Percentiles rank a stretch among this genome's conserved stretches.
phyloP scores from a whole-genome alignment of 2,888 invertebrate genomes.

The Orchesella flavescens region DNA sequence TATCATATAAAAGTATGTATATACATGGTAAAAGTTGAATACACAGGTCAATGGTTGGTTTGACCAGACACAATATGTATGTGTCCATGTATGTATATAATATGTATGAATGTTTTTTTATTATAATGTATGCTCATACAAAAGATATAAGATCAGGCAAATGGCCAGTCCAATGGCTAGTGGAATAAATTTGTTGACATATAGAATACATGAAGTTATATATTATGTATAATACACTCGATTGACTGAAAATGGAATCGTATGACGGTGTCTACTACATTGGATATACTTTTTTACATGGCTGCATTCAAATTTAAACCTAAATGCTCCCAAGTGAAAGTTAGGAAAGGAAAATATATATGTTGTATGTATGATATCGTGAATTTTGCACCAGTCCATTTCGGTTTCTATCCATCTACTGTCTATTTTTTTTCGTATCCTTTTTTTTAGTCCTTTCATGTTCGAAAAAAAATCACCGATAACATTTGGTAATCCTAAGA shows the following conservation, averaged over 20 bases:
- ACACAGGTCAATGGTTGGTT: not conserved
- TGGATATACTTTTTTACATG: not conserved
- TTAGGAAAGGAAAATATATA: constrained; percentile 10
- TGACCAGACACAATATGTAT: not conserved
- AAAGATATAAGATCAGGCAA: too few species aligned
- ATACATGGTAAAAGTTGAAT: too few species aligned
- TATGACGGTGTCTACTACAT: not conserved
- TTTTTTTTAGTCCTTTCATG: too few species aligned
- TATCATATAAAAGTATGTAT: not conserved
- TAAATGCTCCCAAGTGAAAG: not conserved
- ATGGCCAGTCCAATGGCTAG: too few species aligned
- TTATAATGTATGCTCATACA: too few species aligned
- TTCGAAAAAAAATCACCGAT: too few species aligned
- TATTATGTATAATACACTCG: not conserved
- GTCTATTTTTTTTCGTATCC: not conserved
- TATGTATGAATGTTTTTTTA: too few species aligned
- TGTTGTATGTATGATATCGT: not conserved
- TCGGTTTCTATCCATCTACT: not conserved
- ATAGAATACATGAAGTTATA: not conserved
- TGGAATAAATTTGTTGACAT: too few species aligned
- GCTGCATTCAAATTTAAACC: constrained; percentile 23
- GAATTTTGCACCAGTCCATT: constrained; percentile 28
- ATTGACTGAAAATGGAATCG: not conserved
- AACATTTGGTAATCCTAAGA: too few species aligned
- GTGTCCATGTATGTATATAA: not conserved